Evolutionary conservation across 1,140 invertebrate species (phyloP), one percentile per base, ranked within the genome.

Genomic region (Hydropsyche tenuis): DNA sequence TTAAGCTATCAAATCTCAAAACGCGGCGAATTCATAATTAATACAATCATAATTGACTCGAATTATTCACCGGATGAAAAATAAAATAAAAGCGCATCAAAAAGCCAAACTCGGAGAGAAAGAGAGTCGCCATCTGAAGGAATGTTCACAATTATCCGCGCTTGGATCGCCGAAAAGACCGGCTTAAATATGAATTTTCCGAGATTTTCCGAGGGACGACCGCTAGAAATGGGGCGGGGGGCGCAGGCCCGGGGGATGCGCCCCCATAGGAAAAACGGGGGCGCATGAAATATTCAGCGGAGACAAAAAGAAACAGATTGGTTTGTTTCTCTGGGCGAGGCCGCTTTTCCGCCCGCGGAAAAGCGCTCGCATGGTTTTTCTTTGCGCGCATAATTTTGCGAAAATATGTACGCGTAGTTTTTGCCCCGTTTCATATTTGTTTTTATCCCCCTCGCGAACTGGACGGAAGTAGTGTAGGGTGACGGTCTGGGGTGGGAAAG

Each of bases 261-360:
- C n/a, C n/a, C n/a, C n/a, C n/a, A n/a, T 14, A 45, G 14, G 46
- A 16, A 51, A 51, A 51, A 14, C 46, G 14, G 63, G 14, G 43
- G 22, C 66, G 46, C 45, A 69, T 69, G 66, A 69, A 69, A 69
- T 69, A 69, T 69, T 69, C 66, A 69, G 23, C 66, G 66, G 66
- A 48, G 66, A 69, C 66, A 69, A 69, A 69, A 69, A 69, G 66
- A 69, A 51, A 69, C 66, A 69, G 66, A 69, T 69, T 69, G 66
- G 66, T 69, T 69, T 69, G 66, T 69, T 69, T 69, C 66, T 42
- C 6, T 6, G 48, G 48, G n/a, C n/a, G 48, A 16, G 48, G 14
- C 16, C 20, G n/a, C 48, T 53, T 53, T 53, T 53, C 18, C 18
- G n/a, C 18, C 48, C 20, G 14, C 48, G 30, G 30, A 37, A 53